Percentiles rank a stretch among this genome's conserved stretches.
phyloP scores from a whole-genome alignment of 2,797 vertebrate genomes.

The Enteromius fasciolatus region DNA sequence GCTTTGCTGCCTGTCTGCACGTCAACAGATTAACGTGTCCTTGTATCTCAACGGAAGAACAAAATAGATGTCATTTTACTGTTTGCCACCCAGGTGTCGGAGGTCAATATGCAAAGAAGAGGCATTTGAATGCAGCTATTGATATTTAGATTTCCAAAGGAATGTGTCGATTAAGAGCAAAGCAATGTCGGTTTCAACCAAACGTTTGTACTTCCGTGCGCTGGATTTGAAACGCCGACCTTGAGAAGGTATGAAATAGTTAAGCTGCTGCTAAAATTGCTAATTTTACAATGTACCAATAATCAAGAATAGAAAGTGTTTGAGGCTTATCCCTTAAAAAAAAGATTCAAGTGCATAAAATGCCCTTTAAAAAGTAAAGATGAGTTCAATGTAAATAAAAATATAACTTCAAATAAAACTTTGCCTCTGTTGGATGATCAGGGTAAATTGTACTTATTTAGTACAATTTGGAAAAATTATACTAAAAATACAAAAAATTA shows the following conservation, averaged over 20 bases:
- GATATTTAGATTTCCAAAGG: conserved; percentile 51
- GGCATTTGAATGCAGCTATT: conserved; percentile 47
- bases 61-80: conserved; percentile 17
- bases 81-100: conserved; percentile 18
- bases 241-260: conserved; percentile 1
- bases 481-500: too few relatives aligned
- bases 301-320: neutral
- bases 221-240: conserved; percentile 10
- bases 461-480: too few relatives aligned
- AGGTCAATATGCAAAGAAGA: conserved; percentile 43
- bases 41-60: neutral
- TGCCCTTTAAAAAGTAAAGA: neutral
- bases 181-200: neutral
- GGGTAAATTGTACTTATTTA: too few relatives aligned
- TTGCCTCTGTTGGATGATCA: too few relatives aligned
- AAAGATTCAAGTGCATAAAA: neutral
- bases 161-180: conserved; percentile 27
- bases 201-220: conserved; percentile 1
- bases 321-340: neutral
- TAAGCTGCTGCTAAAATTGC: neutral
- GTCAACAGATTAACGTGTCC: neutral
- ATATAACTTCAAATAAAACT: too few relatives aligned
- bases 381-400: neutral
- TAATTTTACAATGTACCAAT: neutral
- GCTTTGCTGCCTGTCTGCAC: conserved; percentile 12